Percentiles rank a stretch among this genome's conserved stretches.
Conservation (phyloP, 2,113 vertebrate genomes). For the Oceanodroma tethys region DNA sequence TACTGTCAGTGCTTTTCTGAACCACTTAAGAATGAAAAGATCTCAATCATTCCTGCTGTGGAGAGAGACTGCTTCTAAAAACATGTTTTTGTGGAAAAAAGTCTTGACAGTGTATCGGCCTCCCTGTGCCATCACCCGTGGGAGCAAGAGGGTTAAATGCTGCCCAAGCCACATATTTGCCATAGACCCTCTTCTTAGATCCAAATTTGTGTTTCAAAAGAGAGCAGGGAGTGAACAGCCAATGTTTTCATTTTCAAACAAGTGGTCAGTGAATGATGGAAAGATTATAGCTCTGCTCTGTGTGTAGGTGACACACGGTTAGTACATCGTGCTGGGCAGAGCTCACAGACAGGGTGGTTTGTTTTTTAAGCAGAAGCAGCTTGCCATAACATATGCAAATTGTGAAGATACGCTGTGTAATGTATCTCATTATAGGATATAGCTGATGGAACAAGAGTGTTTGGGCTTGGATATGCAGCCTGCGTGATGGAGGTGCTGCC, state of each 20-base stretch:
- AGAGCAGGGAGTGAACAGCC: background rate
- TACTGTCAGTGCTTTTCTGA: background rate
- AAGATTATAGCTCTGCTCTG: too few relatives aligned
- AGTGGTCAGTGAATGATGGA: background rate
- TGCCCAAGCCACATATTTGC: background rate
- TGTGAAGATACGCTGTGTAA: background rate
- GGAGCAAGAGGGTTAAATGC: background rate
- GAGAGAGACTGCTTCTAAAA: background rate
- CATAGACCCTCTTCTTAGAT: background rate
- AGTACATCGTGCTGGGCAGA: background rate
- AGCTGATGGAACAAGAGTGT: background rate
- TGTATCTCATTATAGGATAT: background rate
- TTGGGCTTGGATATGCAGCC: background rate
- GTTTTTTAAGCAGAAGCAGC: background rate
- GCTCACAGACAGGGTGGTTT: accelerated
- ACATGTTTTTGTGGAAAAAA: accelerated
- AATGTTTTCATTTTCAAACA: background rate
- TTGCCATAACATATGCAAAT: background rate
- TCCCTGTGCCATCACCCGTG: accelerated
- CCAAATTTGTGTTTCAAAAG: background rate
- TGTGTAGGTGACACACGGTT: accelerated
- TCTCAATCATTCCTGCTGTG: background rate
- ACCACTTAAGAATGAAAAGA: background rate
- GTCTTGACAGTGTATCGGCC: too few relatives aligned
- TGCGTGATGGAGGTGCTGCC: background rate